Evolutionary conservation across 2,113 vertebrate genomes (phyloP).

Genomic region (Rana temporaria): DNA sequence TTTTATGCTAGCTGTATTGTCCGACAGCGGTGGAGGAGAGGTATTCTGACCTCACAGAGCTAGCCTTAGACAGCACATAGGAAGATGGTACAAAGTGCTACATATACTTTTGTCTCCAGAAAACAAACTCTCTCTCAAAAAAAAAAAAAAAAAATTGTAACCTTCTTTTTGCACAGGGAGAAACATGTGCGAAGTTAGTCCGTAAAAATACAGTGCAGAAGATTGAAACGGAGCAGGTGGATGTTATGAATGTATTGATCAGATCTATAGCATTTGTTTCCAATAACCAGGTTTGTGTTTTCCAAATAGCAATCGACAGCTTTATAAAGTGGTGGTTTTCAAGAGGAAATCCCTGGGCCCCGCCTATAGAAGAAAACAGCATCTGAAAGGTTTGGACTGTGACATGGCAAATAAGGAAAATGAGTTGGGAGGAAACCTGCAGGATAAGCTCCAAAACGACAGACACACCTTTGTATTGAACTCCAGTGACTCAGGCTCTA

Average conservation of each 20-base stretch:
- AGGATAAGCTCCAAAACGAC: slow-evolving; percentile 75
- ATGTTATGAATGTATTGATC: neutral
- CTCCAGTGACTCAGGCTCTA: slow-evolving; percentile 77
- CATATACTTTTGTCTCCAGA: too few species aligned
- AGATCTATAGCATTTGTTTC: neutral
- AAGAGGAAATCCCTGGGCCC: slow-evolving; percentile 49
- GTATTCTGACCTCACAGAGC: too few species aligned
- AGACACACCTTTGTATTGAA: slow-evolving; percentile 78
- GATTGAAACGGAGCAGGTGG: too few species aligned
- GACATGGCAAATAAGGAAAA: slow-evolving; percentile 92
- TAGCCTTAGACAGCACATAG: too few species aligned
- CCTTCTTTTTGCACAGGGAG: too few species aligned
- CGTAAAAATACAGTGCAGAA: too few species aligned
- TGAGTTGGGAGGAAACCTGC: slow-evolving; percentile 84
- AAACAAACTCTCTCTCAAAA: too few species aligned
- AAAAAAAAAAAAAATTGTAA: too few species aligned
- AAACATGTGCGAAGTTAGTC: too few species aligned
- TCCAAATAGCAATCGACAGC: slow-evolving; percentile 16
- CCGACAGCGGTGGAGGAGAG: too few species aligned
- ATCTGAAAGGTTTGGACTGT: slow-evolving; percentile 64
- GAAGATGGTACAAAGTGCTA: too few species aligned
- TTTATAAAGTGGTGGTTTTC: slow-evolving; percentile 42
- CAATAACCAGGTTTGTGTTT: neutral
- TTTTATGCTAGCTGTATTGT: too few species aligned
- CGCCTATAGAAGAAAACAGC: slow-evolving; percentile 32